Conservation (phyloP, 2,113 vertebrate species). For the Oncorhynchus clarkii region DNA sequence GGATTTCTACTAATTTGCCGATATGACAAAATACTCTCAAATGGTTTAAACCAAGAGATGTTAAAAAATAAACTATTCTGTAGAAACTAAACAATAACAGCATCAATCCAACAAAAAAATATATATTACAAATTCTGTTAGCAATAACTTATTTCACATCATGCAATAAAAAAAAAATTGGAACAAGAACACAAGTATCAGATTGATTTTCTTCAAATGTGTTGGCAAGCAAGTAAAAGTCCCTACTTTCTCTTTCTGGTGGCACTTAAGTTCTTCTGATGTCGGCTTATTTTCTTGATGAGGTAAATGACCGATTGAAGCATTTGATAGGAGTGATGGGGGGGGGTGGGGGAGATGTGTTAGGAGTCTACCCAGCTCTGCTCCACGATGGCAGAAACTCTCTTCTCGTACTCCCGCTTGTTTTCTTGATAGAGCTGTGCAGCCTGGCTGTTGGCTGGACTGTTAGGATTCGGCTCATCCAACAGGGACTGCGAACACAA, state of each 20-base stretch:
- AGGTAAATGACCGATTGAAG: constrained; percentile 64
- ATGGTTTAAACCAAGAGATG: constrained; percentile 29
- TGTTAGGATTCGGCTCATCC: constrained; percentile 98
- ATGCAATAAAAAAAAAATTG: constrained; percentile 85
- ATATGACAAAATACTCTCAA: constrained; percentile 57
- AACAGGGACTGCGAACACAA: constrained; percentile 82
- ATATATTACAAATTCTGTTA: constrained; percentile 97
- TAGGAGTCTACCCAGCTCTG: constrained; percentile 99
- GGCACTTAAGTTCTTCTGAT: constrained; percentile 80
- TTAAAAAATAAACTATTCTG: constrained; percentile 6
- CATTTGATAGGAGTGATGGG: constrained; percentile 61
- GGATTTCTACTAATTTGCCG: neutral
- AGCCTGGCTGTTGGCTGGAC: constrained; percentile 97
- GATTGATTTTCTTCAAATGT: constrained; percentile 39
- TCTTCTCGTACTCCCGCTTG: constrained; percentile 97
- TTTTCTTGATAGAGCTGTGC: constrained; percentile 99
- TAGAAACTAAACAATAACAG: constrained; percentile 87
- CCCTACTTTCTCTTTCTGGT: constrained; percentile 66
- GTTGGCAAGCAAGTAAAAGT: constrained; percentile 63
- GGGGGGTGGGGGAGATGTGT: constrained; percentile 43
- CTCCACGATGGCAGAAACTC: constrained; percentile 97
- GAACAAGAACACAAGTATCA: constrained; percentile 82
- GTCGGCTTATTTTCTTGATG: constrained; percentile 54
- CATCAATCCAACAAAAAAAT: constrained; percentile 86
- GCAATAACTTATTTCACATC: constrained; percentile 99